phyloP scores from a whole-genome alignment of 2,888 invertebrate genomes.

The Atherix ibis region DNA sequence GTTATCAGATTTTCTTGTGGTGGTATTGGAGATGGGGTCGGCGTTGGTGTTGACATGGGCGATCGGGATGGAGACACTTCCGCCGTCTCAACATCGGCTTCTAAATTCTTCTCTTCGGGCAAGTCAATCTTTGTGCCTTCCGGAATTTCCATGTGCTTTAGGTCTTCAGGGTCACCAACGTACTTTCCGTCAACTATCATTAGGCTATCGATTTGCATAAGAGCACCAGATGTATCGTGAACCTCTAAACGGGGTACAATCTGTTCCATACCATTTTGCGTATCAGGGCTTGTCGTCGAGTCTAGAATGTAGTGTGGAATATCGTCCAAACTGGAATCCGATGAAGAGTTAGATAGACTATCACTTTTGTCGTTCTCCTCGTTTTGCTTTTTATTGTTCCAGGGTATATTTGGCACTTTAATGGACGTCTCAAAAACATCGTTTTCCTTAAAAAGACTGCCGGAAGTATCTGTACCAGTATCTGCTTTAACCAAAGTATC shows the following conservation, averaged over 20 bases:
- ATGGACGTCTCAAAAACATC: constrained; percentile 44
- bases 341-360: constrained; percentile 31
- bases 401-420: constrained; percentile 39
- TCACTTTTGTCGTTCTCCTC: no score
- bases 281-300: constrained; percentile 33
- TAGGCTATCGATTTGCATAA: constrained; percentile 45
- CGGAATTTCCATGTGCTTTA: constrained; percentile 28
- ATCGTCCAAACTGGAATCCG: constrained; percentile 31
- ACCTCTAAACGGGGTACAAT: constrained; percentile 54
- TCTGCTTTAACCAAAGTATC: neutral
- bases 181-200: constrained; percentile 36
- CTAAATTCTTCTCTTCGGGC: constrained; percentile 1
- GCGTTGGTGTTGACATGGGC: neutral
- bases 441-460: constrained; percentile 12
- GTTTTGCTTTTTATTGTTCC: constrained; percentile 29
- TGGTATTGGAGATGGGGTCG: neutral
- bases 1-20: constrained; percentile 10
- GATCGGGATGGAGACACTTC: neutral
- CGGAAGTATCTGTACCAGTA: neutral
- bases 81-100: neutral
- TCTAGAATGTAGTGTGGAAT: constrained; percentile 33
- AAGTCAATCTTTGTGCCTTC: constrained; percentile 20
- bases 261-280: constrained; percentile 19
- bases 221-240: constrained; percentile 51
- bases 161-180: constrained; percentile 32